Percentiles rank a stretch among this genome's conserved stretches.
phyloP scores from a whole-genome alignment of 1,140 invertebrate species.

The Camponotus floridanus region DNA sequence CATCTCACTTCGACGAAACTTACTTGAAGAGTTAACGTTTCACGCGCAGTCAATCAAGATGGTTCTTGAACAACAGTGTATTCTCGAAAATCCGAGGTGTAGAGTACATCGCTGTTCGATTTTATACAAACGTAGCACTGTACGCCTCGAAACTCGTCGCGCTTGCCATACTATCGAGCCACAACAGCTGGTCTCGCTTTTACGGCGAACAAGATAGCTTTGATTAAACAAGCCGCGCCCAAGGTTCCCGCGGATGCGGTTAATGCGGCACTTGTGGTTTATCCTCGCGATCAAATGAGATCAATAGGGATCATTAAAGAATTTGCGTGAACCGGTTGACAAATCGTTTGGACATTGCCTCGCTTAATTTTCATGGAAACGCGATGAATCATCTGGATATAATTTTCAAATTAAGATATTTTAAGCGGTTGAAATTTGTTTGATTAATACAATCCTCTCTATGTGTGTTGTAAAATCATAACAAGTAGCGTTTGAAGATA shows the following conservation, averaged over 20 bases:
- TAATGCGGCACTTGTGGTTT: slow-evolving; percentile 34
- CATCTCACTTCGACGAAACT: slow-evolving; percentile 32
- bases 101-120: slow-evolving; percentile 34
- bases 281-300: slow-evolving; percentile 41
- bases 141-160: slow-evolving; percentile 36
- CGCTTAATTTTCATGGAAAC: not conserved
- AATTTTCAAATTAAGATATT: not conserved
- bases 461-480: not conserved
- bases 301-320: slow-evolving; percentile 34
- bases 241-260: slow-evolving; percentile 54
- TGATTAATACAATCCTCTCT: not conserved
- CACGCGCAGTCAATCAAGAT: slow-evolving; percentile 40
- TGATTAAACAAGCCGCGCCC: slow-evolving; percentile 68
- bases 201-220: slow-evolving; percentile 67
- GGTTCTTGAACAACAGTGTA: slow-evolving; percentile 42
- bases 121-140: slow-evolving; percentile 46
- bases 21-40: slow-evolving; percentile 46
- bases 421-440: not conserved
- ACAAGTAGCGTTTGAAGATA: slow-evolving; percentile 4
- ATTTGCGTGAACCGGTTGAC: slow-evolving; percentile 44
- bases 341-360: slow-evolving; percentile 26
- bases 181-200: slow-evolving; percentile 73
- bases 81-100: slow-evolving; percentile 48
- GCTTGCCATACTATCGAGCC: slow-evolving; percentile 10
- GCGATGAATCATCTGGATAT: not conserved